Percentiles rank a stretch among this genome's conserved stretches.
Evolutionary conservation across 92 coral and sea anemone species (phyloP).

Genomic region (Zoanthus sociatus): DNA sequence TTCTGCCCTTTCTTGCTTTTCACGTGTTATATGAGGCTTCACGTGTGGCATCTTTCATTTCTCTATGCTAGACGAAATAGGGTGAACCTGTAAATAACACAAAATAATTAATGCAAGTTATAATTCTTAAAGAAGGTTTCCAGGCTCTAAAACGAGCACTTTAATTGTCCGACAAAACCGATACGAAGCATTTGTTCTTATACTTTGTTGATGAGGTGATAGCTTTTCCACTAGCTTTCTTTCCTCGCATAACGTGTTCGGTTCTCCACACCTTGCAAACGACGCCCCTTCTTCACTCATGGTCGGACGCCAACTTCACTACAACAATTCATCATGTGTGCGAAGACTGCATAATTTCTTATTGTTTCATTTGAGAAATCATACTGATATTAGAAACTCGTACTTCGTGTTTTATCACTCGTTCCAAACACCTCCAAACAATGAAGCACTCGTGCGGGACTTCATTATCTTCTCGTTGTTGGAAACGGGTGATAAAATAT

Average conservation of each 20-base stretch:
- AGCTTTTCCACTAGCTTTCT: not conserved
- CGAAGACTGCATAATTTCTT: not conserved
- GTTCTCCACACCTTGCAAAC: not conserved
- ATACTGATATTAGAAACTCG: no score
- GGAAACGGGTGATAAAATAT: no score
- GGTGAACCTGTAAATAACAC: no score
- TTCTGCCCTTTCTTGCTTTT: no score
- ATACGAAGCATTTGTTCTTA: not conserved
- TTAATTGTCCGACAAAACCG: not conserved
- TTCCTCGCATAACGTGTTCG: slow-evolving; percentile 3
- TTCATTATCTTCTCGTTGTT: no score
- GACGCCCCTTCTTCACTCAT: slow-evolving; percentile 16
- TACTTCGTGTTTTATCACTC: no score
- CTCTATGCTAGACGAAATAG: no score
- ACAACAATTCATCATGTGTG: not conserved
- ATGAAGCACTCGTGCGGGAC: no score
- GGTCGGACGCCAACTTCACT: not conserved
- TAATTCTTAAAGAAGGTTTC: not conserved
- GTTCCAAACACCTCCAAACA: no score
- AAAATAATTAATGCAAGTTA: not conserved
- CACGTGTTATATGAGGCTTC: no score
- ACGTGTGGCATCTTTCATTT: no score
- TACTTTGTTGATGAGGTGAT: not conserved
- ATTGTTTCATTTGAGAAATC: no score
- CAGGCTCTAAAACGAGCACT: not conserved